A percentile compares a stretch with the other conserved stretches of the same genome.
Conservation (phyloP, 1,140 invertebrate species). For the Matsumurasca onukii region DNA sequence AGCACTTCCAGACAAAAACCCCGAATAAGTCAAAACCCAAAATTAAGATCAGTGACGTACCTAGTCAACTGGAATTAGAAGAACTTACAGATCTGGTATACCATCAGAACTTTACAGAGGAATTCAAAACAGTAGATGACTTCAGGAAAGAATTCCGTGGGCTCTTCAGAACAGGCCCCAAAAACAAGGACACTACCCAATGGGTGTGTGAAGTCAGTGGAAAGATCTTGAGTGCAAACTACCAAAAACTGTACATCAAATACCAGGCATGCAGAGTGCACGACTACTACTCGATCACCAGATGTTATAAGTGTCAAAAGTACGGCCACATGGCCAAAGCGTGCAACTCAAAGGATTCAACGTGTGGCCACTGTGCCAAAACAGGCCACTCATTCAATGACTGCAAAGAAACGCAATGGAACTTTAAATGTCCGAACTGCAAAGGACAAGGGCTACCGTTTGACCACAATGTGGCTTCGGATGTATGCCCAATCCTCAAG, state of each 20-base stretch:
- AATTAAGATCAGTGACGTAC: not conserved
- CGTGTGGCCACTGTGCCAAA: not conserved
- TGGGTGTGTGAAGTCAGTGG: not conserved
- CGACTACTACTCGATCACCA: no score
- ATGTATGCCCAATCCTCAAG: not conserved
- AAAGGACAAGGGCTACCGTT: no score
- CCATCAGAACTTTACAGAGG: not conserved
- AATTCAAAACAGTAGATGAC: not conserved
- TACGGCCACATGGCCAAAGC: no score
- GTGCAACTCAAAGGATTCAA: not conserved
- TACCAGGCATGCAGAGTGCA: no score
- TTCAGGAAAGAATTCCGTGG: not conserved
- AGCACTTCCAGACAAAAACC: not conserved
- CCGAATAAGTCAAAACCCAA: not conserved
- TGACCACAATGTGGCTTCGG: no score
- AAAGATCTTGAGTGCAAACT: no score
- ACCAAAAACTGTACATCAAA: no score
- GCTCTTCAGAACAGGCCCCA: not conserved
- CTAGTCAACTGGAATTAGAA: not conserved
- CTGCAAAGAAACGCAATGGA: no score
- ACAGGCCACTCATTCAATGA: not conserved
- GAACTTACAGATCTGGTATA: not conserved
- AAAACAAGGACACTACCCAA: not conserved
- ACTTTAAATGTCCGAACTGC: no score
- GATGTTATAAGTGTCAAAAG: no score